Percentiles rank a stretch among this genome's conserved stretches.
These are phyloP conservation scores for Hormaphis cornu DNA, from an alignment of 1,140 invertebrate genomes.

Conservation along the genomic window DNA sequence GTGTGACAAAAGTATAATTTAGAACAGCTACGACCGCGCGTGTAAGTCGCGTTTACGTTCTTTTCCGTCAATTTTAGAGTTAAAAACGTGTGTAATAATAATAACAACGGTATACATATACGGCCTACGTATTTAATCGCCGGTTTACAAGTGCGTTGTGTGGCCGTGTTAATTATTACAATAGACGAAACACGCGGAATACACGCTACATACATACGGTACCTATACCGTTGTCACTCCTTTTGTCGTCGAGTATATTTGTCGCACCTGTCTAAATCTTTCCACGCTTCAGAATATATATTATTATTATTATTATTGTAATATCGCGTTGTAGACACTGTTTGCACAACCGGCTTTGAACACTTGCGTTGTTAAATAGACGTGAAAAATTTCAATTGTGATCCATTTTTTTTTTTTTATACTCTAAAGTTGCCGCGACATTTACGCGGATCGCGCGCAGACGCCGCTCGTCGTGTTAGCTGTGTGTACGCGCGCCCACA, in stretches of 20 bases:
- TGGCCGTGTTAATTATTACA: constrained; percentile 24
- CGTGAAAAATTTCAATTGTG: constrained; percentile 23
- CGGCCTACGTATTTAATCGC: neutral
- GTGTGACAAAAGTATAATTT: constrained; percentile 21
- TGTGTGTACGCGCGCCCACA: too few relatives aligned
- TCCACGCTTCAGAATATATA: constrained; percentile 27
- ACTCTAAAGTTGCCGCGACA: neutral
- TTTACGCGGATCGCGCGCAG: too few relatives aligned
- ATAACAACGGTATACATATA: neutral
- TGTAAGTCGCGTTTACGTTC: constrained; percentile 14
- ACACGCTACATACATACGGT: neutral
- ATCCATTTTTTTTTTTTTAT: constrained; percentile 13
- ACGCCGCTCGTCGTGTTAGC: too few relatives aligned
- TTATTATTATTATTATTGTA: too few relatives aligned
- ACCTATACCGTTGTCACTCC: constrained; percentile 27
- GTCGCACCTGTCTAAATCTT: constrained; percentile 33
- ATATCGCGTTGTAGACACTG: too few relatives aligned
- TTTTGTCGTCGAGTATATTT: constrained; percentile 31
- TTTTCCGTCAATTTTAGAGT: constrained; percentile 12
- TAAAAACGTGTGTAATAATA: neutral
- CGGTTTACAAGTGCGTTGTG: constrained; percentile 14
- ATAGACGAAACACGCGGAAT: constrained; percentile 18
- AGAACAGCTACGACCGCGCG: neutral
- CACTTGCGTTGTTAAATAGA: constrained; percentile 25
- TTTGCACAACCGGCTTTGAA: constrained; percentile 31